Percentiles rank a stretch among this genome's conserved stretches.
Conservation (phyloP, 2,888 invertebrate species). For the Agriopis marginaria region DNA sequence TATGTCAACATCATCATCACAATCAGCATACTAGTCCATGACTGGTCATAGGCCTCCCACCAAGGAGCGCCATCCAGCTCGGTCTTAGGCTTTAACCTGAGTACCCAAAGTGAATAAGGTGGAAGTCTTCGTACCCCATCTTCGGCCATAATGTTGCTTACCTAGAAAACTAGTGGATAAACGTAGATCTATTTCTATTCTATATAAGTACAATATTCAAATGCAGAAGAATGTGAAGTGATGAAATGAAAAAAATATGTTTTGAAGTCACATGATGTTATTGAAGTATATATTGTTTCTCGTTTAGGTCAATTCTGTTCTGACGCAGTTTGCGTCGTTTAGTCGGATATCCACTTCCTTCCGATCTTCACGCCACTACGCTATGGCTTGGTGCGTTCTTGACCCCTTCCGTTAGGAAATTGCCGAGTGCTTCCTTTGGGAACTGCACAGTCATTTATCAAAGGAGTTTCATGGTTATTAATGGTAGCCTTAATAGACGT, state of each 20-base stretch:
- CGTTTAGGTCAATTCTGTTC: neutral
- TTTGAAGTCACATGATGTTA: neutral
- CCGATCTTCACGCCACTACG: slow-evolving; percentile 37
- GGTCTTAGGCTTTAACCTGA: too few species aligned
- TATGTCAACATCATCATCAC: too few species aligned
- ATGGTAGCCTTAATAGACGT: slow-evolving; percentile 20
- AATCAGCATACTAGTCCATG: too few species aligned
- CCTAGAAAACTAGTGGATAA: too few species aligned
- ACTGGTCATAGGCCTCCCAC: too few species aligned
- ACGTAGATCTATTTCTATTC: too few species aligned
- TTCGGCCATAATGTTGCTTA: too few species aligned
- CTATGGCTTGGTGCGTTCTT: slow-evolving; percentile 31
- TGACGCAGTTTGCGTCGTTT: neutral
- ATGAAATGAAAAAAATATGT: neutral
- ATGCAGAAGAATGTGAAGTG: neutral
- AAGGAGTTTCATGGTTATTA: slow-evolving; percentile 35
- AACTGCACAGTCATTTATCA: slow-evolving; percentile 37
- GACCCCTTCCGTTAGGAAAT: slow-evolving; percentile 49
- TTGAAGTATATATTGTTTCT: neutral
- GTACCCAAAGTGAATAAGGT: too few species aligned
- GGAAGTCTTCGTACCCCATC: too few species aligned
- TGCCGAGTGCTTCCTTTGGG: slow-evolving; percentile 44
- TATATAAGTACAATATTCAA: too few species aligned
- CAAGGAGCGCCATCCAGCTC: too few species aligned
- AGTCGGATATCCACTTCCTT: slow-evolving; percentile 34